Evolutionary conservation across 2,888 invertebrate genomes (phyloP).

Genomic region (Rhingia campestris): DNA sequence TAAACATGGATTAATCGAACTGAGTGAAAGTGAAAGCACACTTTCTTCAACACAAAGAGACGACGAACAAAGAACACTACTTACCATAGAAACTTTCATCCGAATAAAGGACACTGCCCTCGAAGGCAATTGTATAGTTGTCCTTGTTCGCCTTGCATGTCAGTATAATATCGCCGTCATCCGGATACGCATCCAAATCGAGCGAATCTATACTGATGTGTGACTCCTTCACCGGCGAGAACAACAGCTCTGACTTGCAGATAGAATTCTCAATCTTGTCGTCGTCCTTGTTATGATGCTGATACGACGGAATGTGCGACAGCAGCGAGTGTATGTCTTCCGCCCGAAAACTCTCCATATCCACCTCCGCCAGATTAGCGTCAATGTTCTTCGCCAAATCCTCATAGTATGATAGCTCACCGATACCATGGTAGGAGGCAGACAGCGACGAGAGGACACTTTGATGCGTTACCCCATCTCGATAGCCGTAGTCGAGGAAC

Average conservation of each 20-base stretch:
- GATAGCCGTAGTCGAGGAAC: constrained; percentile 94
- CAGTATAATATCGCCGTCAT: constrained; percentile 92
- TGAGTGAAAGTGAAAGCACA: constrained; percentile 57
- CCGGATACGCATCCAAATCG: constrained; percentile 90
- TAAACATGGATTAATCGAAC: constrained; percentile 33
- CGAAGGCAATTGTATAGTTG: constrained; percentile 97
- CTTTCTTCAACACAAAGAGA: constrained; percentile 32
- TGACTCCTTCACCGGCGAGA: constrained; percentile 94
- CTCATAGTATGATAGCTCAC: constrained; percentile 89
- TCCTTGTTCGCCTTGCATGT: constrained; percentile 96
- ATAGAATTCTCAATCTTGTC: constrained; percentile 90
- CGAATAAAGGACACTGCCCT: constrained; percentile 93
- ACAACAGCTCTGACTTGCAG: constrained; percentile 94
- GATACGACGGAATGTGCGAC: constrained; percentile 90
- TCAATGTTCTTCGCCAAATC: constrained; percentile 94
- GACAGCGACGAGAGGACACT: constrained; percentile 92
- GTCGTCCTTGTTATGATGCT: constrained; percentile 82
- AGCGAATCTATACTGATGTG: constrained; percentile 94
- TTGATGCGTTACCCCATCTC: constrained; percentile 90
- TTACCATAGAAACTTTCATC: constrained; percentile 90
- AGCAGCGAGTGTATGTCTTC: constrained; percentile 95
- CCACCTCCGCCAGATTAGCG: constrained; percentile 96
- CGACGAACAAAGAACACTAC: constrained; percentile 67
- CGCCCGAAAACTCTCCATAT: constrained; percentile 96
- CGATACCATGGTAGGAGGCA: constrained; percentile 90